phyloP scores from a whole-genome alignment of 2,797 vertebrate genomes.

The Fistularia tabacaria region DNA sequence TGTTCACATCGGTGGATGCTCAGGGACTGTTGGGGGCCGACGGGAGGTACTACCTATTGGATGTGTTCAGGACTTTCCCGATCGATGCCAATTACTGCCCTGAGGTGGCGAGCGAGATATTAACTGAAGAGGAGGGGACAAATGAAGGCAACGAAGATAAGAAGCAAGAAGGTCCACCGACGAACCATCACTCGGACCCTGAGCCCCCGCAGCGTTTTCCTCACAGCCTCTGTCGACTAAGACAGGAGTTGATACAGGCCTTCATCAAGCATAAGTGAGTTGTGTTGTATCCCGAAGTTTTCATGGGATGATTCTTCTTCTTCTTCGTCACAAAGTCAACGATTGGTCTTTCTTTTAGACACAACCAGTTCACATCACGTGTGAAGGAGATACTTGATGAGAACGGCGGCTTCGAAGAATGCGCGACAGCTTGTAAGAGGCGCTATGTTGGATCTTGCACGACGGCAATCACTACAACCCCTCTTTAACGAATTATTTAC shows the following conservation, averaged over 20 bases:
- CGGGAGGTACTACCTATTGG: conserved; percentile 77
- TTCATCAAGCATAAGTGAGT: conserved; percentile 82
- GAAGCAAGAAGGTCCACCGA: conserved; percentile 55
- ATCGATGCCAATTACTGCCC: conserved; percentile 78
- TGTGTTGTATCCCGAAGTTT: neutral
- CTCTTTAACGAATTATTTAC: no score
- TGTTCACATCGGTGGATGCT: conserved; percentile 79
- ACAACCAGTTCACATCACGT: conserved; percentile 67
- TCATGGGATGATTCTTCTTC: neutral
- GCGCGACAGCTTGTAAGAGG: conserved; percentile 57
- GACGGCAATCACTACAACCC: neutral
- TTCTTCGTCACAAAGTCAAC: neutral
- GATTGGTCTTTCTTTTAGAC: conserved; percentile 53
- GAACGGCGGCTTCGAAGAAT: conserved; percentile 72
- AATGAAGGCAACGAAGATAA: conserved; percentile 28
- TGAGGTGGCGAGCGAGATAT: conserved; percentile 28
- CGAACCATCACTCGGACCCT: conserved; percentile 45
- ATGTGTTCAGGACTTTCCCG: conserved; percentile 78
- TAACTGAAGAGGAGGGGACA: conserved; percentile 26
- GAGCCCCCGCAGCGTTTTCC: conserved; percentile 68
- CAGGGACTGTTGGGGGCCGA: conserved; percentile 82
- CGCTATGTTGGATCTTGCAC: neutral
- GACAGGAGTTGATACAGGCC: conserved; percentile 73
- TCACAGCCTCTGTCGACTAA: conserved; percentile 76
- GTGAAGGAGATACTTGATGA: conserved; percentile 67